Base-by-base conservation (phyloP, 2,113 vertebrate species). In the Alligator mississippiensis region DNA sequence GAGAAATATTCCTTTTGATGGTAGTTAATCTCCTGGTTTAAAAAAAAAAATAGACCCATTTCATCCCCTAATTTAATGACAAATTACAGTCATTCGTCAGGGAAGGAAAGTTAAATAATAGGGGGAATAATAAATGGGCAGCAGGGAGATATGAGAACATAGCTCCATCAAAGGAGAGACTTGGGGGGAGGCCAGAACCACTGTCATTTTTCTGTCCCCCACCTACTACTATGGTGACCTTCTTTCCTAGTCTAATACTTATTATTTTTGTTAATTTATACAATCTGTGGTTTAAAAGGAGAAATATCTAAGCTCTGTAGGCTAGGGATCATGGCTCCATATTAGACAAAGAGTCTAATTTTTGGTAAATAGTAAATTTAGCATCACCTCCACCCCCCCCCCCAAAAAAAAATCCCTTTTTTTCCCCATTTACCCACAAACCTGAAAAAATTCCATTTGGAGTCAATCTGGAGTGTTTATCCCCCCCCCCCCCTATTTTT, bases 11-110 rank as follows among this genome's bases (percentile, higher is more conserved):
- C 62, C 38, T 91, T 82, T 93, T 96, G 86, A 89, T 90, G 86
- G 90, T 83, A 94, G 83, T 85, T 96, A 94, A 94, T 96, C 75
- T 96, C 82, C n/a, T 87, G 90, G 38, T 82, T 91, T 89, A 78
- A 84, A 90, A 80, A 95, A 28, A 85, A 89, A 89, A 93, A 93
- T 21, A 95, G 84, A 63, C 13, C 55, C 11, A 74, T 83, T 91
- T 94, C 9, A 62, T 79, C 83, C 76, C 84, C 90, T 95, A 96
- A 96, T 94, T 96, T 95, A 95, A 95, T 94, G 96, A 96, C 54
- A 89, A 96, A 93, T 96, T 90, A 85, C 62, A 85, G 68, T 82
- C 80, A 72, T 92, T 97, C 93, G 85, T 95, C 82, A 82, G 89
- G 68, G 93, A 94, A 93, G 64, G 82, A 93, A 59, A 8, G 60